Percentiles rank a stretch among this genome's conserved stretches.
Evolutionary conservation across 2,797 vertebrate genomes (phyloP).

Genomic region (Silurus lanzhouensis): DNA sequence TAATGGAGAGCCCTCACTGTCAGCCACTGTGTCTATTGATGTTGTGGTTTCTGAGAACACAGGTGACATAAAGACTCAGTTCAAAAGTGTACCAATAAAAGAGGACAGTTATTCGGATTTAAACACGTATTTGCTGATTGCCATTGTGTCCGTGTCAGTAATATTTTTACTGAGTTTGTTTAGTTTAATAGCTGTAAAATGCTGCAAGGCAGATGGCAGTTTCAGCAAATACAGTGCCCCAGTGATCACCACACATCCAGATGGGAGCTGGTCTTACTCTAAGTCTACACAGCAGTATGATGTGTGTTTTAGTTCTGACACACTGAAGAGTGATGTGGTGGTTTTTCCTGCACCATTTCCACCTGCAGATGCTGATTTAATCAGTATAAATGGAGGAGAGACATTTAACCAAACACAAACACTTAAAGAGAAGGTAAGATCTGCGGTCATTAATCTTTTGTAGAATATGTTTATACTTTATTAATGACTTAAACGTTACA

Average conservation of each 20-base stretch:
- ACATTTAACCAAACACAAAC: too few species aligned
- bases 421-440: too few species aligned
- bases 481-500: too few species aligned
- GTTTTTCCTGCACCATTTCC: conserved; percentile 14
- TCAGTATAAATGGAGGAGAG: too few species aligned
- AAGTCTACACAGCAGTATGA: conserved; percentile 72
- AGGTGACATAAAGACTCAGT: conserved; percentile 39
- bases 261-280: conserved; percentile 72
- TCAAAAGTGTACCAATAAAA: conserved; percentile 40
- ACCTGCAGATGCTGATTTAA: too few species aligned
- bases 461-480: too few species aligned
- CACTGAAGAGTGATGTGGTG: conserved; percentile 62
- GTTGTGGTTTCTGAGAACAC: conserved; percentile 74
- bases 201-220: conserved; percentile 59
- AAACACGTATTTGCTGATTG: conserved; percentile 59
- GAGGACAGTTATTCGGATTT: conserved; percentile 54
- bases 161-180: conserved; percentile 71
- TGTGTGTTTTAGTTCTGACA: conserved; percentile 74
- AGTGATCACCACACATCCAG: conserved; percentile 69
- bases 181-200: conserved; percentile 68
- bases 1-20: conserved; percentile 78
- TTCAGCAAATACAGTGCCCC: conserved; percentile 67
- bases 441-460: neutral
- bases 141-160: conserved; percentile 56
- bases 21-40: conserved; percentile 77